Percentiles rank a stretch among this genome's conserved stretches.
These are phyloP conservation scores for Caerostris extrusa DNA, from an alignment of 1,140 invertebrate genomes.

Conservation along the genomic window DNA sequence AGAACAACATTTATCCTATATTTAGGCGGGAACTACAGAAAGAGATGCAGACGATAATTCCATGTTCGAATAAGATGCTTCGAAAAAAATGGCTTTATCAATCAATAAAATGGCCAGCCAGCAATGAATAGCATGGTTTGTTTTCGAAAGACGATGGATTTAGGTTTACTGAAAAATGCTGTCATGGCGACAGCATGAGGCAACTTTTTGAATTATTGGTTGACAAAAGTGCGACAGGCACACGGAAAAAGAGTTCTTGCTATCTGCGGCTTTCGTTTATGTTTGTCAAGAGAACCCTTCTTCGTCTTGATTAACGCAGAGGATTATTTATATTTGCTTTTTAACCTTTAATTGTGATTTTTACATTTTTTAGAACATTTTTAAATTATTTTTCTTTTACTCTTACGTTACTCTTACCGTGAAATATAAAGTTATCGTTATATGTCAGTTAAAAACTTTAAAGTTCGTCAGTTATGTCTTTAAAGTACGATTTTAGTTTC, in stretches of 20 bases:
- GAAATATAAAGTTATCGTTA: no score
- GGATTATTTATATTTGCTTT: no score
- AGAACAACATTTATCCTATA: neutral
- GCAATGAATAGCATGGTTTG: conserved; percentile 29
- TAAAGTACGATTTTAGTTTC: no score
- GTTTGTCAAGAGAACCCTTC: no score
- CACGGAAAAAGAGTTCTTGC: neutral
- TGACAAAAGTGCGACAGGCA: neutral
- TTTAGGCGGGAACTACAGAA: neutral
- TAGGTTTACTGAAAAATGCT: conserved; percentile 52
- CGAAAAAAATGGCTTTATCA: neutral
- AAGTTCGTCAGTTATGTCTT: no score
- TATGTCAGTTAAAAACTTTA: no score
- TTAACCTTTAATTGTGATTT: no score
- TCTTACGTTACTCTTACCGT: no score
- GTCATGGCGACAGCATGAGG: conserved; percentile 65
- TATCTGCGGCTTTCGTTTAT: no score
- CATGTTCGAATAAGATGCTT: neutral
- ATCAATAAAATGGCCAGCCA: conserved; percentile 63
- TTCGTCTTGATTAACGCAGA: no score
- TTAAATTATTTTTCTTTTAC: no score
- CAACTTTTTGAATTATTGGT: conserved; percentile 45
- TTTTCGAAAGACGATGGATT: conserved; percentile 34
- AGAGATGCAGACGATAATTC: neutral
- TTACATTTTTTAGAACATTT: no score